phyloP scores from a whole-genome alignment of 2,113 vertebrate genomes.

The Orthonyx spaldingii region DNA sequence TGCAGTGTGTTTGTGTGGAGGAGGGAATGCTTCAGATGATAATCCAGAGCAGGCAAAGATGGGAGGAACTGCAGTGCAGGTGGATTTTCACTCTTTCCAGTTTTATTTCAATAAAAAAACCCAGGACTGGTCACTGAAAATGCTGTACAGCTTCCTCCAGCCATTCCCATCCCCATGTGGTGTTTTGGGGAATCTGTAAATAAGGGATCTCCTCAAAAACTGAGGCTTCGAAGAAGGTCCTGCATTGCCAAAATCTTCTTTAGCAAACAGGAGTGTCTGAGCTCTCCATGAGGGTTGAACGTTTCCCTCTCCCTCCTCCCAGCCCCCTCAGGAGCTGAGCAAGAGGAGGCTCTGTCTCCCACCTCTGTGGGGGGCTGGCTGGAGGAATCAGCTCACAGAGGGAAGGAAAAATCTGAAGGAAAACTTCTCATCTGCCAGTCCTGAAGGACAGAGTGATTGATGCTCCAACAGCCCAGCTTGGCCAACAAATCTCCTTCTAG shows the following conservation, averaged over 20 bases:
- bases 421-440: background rate
- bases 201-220: background rate
- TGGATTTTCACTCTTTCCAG: slow-evolving; percentile 3
- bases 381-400: background rate
- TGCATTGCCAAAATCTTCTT: background rate
- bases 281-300: background rate
- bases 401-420: background rate
- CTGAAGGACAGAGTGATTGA: fast-evolving
- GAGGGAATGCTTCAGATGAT: background rate
- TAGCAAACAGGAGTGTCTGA: background rate
- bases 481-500: background rate
- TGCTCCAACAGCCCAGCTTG: background rate
- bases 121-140: background rate
- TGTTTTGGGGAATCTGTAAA: background rate
- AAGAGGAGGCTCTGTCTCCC: background rate
- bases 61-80: background rate
- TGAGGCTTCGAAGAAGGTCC: background rate
- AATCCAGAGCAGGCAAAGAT: background rate
- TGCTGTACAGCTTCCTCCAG: background rate
- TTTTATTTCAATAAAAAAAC: background rate
- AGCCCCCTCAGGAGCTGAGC: background rate
- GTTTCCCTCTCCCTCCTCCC: background rate
- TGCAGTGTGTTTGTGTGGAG: background rate
- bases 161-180: background rate
- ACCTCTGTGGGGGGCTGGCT: background rate